phyloP scores from a whole-genome alignment of 92 coral and sea anemone species.

The Palythoa caribaeorum region DNA sequence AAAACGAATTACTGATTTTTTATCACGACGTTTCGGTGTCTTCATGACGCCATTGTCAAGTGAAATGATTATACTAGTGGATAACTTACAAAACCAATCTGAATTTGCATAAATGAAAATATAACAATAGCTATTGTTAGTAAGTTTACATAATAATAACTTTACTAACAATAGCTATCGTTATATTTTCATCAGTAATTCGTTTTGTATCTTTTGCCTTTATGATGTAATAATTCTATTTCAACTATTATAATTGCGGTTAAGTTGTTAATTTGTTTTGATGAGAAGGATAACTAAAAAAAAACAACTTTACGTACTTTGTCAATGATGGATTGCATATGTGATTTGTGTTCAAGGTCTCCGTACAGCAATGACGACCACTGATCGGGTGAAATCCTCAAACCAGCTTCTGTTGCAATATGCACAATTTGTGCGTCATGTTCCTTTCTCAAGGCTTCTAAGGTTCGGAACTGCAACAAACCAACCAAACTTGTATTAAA shows the following conservation, averaged over 20 bases:
- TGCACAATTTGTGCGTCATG: slow-evolving; percentile 95
- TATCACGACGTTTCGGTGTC: too few species aligned
- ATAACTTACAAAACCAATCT: too few species aligned
- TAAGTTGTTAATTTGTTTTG: neutral
- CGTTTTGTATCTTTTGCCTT: too few species aligned
- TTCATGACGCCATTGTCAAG: too few species aligned
- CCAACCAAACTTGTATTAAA: neutral
- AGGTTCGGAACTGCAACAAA: slow-evolving; percentile 79
- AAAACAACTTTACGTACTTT: slow-evolving; percentile 54
- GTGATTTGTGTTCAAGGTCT: slow-evolving; percentile 88
- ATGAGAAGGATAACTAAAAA: neutral
- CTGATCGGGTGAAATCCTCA: slow-evolving; percentile 92
- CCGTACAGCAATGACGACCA: slow-evolving; percentile 93
- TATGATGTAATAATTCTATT: too few species aligned
- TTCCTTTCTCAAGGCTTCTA: slow-evolving; percentile 86
- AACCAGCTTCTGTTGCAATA: slow-evolving; percentile 93
- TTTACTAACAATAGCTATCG: too few species aligned
- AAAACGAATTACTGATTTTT: too few species aligned
- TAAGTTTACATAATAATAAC: too few species aligned
- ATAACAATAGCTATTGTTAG: too few species aligned
- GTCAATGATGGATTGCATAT: slow-evolving; percentile 94
- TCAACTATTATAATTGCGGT: neutral
- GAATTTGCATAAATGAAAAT: too few species aligned
- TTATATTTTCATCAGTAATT: too few species aligned
- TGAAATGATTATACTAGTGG: too few species aligned